phyloP scores from a whole-genome alignment of 1,140 invertebrate species.

The Camponotus floridanus region DNA sequence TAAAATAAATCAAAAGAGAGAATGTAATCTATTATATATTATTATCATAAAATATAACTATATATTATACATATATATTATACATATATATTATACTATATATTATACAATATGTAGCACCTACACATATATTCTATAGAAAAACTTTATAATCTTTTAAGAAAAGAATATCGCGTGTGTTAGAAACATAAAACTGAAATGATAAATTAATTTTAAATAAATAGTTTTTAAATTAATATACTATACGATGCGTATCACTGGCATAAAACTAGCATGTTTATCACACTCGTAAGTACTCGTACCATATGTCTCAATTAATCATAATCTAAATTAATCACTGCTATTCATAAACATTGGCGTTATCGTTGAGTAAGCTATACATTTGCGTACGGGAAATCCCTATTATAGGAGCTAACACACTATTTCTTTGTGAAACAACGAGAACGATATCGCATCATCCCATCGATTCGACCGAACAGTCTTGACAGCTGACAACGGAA shows the following conservation, averaged over 20 bases:
- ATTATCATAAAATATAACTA: no score
- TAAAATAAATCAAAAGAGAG: background rate
- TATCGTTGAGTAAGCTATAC: background rate
- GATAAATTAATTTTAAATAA: background rate
- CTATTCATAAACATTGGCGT: constrained; percentile 1
- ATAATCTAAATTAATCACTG: background rate
- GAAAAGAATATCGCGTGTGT: background rate
- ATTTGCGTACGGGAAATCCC: background rate
- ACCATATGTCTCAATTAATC: background rate
- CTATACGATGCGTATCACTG: background rate
- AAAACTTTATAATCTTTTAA: background rate
- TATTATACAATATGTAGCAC: background rate
- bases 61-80: background rate
- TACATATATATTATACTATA: no score
- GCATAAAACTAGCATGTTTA: background rate
- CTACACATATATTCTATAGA: background rate
- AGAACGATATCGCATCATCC: constrained; percentile 40
- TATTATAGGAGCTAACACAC: constrained; percentile 34
- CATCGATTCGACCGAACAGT: constrained; percentile 46
- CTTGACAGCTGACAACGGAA: constrained; percentile 71
- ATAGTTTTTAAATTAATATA: background rate
- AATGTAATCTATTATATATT: background rate
- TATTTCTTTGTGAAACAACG: constrained; percentile 19
- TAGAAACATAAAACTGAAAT: background rate
- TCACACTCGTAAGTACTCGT: background rate